Conservation (phyloP, 2,888 invertebrate species). For the Drosophila helvetica region DNA sequence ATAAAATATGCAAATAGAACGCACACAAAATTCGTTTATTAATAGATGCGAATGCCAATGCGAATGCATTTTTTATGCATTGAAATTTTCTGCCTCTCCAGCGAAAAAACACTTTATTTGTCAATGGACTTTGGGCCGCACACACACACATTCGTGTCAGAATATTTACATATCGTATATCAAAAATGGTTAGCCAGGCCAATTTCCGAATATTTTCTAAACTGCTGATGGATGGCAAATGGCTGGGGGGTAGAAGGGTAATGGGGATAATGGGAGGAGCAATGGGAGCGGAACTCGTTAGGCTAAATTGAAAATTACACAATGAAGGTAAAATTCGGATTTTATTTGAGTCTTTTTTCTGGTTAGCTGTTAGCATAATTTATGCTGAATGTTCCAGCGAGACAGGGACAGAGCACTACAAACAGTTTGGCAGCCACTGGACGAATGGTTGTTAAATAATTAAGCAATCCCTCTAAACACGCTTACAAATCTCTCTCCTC, state of each 20-base stretch:
- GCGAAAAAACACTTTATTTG: constrained; percentile 49
- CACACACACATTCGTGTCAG: constrained; percentile 35
- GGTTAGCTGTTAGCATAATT: constrained; percentile 60
- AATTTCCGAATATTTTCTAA: constrained; percentile 21
- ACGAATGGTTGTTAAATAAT: constrained; percentile 58
- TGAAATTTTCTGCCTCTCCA: constrained; percentile 4
- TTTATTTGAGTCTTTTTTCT: constrained; percentile 18
- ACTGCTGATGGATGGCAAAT: background rate
- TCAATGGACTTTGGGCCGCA: constrained; percentile 30
- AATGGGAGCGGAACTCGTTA: constrained; percentile 52
- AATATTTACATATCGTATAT: constrained; percentile 37
- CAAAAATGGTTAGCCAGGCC: constrained; percentile 21
- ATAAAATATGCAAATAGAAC: constrained; percentile 68
- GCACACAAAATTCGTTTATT: constrained; percentile 65
- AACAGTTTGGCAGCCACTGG: constrained; percentile 64
- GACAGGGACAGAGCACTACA: background rate
- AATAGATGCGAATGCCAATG: constrained; percentile 58
- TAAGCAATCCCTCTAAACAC: constrained; percentile 53
- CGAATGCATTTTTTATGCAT: constrained; percentile 47
- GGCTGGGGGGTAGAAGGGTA: background rate
- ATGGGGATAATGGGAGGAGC: background rate
- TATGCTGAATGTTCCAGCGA: constrained; percentile 40
- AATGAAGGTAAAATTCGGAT: constrained; percentile 49
- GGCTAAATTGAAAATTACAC: constrained; percentile 65
- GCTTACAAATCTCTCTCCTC: constrained; percentile 61